phyloP scores from a whole-genome alignment of 2,113 vertebrate genomes.

The Xenus cinereus region DNA sequence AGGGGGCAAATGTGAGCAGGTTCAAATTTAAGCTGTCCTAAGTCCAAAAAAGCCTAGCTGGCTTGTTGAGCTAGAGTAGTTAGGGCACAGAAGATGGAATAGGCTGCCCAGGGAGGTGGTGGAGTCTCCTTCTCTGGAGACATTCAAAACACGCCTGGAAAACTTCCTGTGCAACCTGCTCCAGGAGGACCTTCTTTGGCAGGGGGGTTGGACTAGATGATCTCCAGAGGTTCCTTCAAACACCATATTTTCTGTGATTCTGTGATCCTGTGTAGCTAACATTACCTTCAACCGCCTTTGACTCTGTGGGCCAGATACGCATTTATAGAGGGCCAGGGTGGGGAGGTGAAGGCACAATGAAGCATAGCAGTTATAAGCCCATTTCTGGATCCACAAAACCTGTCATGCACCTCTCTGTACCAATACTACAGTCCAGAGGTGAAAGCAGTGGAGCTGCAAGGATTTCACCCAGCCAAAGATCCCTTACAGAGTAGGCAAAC shows the following conservation, averaged over 20 bases:
- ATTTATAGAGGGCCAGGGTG: not conserved
- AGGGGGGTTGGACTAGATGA: no score
- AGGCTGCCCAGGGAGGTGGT: no score
- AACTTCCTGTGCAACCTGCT: no score
- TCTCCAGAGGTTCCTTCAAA: no score
- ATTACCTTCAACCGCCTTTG: not conserved
- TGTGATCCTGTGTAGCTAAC: not conserved
- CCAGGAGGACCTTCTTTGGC: no score
- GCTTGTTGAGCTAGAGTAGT: not conserved
- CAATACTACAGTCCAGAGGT: not conserved
- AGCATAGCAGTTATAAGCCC: not conserved
- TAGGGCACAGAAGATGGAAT: not conserved
- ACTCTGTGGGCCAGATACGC: not conserved
- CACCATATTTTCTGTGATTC: no score
- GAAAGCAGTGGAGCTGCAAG: not conserved
- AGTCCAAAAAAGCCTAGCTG: not conserved
- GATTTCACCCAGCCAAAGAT: not conserved
- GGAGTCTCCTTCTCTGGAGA: no score
- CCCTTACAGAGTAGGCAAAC: not conserved
- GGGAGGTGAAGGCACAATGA: not conserved
- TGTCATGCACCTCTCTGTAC: not conserved
- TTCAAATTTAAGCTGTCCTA: not conserved
- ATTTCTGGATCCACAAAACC: not conserved
- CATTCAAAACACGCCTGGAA: no score
- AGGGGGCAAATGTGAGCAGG: not conserved